Base-by-base conservation (phyloP, 2,113 vertebrate genomes). In the Eulemur rufifrons region DNA sequence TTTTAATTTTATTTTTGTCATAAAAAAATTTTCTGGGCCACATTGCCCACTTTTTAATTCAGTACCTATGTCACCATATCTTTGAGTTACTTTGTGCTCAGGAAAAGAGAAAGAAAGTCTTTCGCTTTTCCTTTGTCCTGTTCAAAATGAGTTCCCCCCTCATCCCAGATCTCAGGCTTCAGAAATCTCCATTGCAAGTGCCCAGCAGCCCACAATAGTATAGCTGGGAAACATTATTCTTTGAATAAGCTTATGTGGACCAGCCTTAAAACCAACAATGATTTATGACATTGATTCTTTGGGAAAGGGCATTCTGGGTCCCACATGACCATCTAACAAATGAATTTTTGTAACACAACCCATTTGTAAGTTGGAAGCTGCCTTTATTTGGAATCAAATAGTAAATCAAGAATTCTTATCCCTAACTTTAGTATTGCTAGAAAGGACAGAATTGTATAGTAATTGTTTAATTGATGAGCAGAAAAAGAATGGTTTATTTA, bases 231-330 rank as follows among this genome's bases (percentile, higher is more conserved):
- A 39, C 45, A 80, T 37, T 59, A 66, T 76, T 76, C 74, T 94
- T 64, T 89, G 88, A 91, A 54, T 59, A 73, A 59, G 54, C 39
- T 94, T 93, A 50, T 12, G 7, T 76, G 52, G 15, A 18, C 63
- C 27, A 69, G 83, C 10, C 93, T 98, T 89, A 89, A 83, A 89
- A 84, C 25, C 52, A 93, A 83, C 88, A 93, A 25, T 81, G 61
- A 91, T 96, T 96, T 96, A 94, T 56, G 83, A 83, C 84, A 86
- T 63, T 91, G 64, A 76, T 92, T 96, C 88, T 93, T 63, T 25
- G 32, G 29, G 6, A 95, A 97, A 96, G 81, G 82, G 21, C 29
- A 91, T 89, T 93, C 39, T 27, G 32, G 39, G 74, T 93, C 83
- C 56, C 91, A 93, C 56, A 86, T 81, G 74, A 86, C 45, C 52